These are phyloP conservation scores for Larimichthys polyactis DNA, from an alignment of 2,113 vertebrate species.

Conservation along the genomic window DNA sequence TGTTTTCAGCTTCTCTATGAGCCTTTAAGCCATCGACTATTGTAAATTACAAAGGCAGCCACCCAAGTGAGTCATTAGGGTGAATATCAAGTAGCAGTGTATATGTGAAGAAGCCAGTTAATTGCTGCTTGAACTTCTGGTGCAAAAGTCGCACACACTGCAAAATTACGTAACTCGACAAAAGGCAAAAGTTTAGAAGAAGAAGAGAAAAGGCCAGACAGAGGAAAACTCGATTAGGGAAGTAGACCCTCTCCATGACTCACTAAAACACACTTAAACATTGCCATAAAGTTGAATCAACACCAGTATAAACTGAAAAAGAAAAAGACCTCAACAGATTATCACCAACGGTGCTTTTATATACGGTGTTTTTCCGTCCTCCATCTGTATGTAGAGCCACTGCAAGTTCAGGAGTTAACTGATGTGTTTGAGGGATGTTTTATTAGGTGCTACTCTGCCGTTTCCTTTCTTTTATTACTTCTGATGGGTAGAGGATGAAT, in stretches of 20 bases:
- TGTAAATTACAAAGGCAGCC: constrained; percentile 39
- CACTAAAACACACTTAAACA: neutral
- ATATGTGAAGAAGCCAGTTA: constrained; percentile 16
- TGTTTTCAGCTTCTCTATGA: constrained; percentile 4
- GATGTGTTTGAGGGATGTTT: neutral
- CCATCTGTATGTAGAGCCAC: too few species aligned
- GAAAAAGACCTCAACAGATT: neutral
- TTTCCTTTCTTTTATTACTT: neutral
- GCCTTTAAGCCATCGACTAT: neutral
- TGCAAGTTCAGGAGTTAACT: neutral
- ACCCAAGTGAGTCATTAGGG: constrained; percentile 20
- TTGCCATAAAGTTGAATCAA: neutral
- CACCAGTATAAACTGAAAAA: neutral
- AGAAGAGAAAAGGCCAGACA: neutral
- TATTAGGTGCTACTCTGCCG: neutral
- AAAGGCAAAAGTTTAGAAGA: neutral
- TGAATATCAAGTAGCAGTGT: constrained; percentile 9
- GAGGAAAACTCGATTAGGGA: neutral
- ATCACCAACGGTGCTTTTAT: neutral
- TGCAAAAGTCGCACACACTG: constrained; percentile 16
- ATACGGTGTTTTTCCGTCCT: too few species aligned
- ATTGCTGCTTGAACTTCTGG: constrained; percentile 19
- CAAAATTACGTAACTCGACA: neutral
- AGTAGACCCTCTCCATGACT: neutral
- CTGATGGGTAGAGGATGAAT: neutral